These are phyloP conservation scores for Heliconius hewitsoni DNA, from an alignment of 1,140 invertebrate genomes.

Conservation along the genomic window DNA sequence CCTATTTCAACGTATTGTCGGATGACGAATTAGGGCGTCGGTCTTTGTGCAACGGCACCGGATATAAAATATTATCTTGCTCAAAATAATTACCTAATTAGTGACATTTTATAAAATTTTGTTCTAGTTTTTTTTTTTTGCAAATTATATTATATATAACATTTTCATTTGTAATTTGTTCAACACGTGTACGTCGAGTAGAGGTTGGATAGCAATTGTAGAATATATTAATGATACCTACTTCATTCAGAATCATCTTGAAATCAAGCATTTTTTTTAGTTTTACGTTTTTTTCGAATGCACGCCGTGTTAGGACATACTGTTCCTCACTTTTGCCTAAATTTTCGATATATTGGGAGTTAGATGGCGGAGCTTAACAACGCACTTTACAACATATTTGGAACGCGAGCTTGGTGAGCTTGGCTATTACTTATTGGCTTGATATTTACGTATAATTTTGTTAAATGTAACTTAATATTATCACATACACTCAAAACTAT, in stretches of 20 bases:
- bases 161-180: background rate
- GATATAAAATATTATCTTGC: conserved; percentile 7
- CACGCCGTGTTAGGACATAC: too few species aligned
- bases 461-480: background rate
- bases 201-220: too few species aligned
- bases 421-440: background rate
- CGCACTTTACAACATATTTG: too few species aligned
- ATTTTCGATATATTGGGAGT: too few species aligned
- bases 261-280: too few species aligned
- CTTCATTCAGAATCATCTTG: too few species aligned
- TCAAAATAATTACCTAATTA: conserved; percentile 4
- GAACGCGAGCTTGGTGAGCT: too few species aligned
- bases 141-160: background rate
- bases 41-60: background rate
- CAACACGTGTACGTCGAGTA: background rate
- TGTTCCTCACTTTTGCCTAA: too few species aligned
- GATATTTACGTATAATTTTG: background rate
- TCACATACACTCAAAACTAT: background rate
- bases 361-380: too few species aligned
- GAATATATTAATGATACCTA: too few species aligned
- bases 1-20: conserved; percentile 15
- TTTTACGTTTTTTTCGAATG: too few species aligned
- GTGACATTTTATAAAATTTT: background rate
- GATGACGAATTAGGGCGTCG: conserved; percentile 1
- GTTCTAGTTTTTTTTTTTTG: background rate